These are phyloP conservation scores for Rhyacophila brunnea DNA, from an alignment of 1,140 invertebrate genomes.

Conservation along the genomic window DNA sequence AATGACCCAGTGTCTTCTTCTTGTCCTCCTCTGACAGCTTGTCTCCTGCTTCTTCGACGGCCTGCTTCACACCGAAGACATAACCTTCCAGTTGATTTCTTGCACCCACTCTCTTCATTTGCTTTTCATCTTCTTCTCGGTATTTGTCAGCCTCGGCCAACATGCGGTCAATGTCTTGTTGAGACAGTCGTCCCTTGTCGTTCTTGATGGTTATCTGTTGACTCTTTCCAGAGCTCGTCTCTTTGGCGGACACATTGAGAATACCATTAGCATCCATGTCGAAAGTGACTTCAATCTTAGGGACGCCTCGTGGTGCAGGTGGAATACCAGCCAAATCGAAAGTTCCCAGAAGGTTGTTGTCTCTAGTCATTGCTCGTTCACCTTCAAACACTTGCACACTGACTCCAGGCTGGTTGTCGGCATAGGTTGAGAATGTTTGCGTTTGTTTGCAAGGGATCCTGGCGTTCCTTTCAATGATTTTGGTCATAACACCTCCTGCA, in stretches of 20 bases:
- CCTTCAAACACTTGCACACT: constrained; percentile 68
- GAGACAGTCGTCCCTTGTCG: constrained; percentile 61
- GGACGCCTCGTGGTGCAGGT: constrained; percentile 77
- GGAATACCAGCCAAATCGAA: constrained; percentile 79
- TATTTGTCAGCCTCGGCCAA: constrained; percentile 68
- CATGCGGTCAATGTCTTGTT: constrained; percentile 63
- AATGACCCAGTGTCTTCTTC: constrained; percentile 23
- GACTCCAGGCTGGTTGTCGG: constrained; percentile 70
- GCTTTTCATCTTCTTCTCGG: constrained; percentile 70
- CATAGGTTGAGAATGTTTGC: constrained; percentile 64
- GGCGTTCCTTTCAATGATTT: constrained; percentile 56
- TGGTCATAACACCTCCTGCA: constrained; percentile 61
- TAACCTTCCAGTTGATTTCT: constrained; percentile 68
- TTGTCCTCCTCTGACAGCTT: constrained; percentile 27
- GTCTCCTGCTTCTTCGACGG: constrained; percentile 39
- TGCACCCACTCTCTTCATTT: constrained; percentile 62
- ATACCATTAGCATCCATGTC: constrained; percentile 72
- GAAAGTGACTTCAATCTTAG: constrained; percentile 72
- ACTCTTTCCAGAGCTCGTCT: constrained; percentile 51
- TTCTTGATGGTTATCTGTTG: constrained; percentile 65
- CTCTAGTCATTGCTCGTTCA: constrained; percentile 73
- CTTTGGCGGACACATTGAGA: constrained; percentile 63
- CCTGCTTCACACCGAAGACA: constrained; percentile 52
- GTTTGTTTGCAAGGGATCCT: constrained; percentile 64
- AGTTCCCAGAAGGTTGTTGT: constrained; percentile 74